These are phyloP conservation scores for Pitta sordida DNA, from an alignment of 2,113 vertebrate species.

Conservation along the genomic window DNA sequence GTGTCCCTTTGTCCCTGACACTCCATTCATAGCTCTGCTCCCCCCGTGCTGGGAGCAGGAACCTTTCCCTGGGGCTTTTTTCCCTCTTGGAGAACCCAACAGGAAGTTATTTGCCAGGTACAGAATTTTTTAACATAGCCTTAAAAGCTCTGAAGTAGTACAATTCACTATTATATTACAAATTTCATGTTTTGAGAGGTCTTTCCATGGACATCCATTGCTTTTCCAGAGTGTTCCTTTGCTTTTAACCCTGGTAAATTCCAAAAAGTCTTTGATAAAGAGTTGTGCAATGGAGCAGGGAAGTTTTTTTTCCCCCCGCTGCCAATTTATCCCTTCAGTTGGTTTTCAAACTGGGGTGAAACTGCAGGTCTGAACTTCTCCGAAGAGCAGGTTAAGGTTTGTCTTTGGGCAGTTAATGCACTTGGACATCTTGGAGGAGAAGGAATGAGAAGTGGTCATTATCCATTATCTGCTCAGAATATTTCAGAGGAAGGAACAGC, in stretches of 20 bases:
- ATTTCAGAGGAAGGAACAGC: constrained; percentile 69
- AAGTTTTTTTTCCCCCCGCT: neutral
- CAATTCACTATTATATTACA: neutral
- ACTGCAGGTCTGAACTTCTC: constrained; percentile 52
- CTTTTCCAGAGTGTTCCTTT: neutral
- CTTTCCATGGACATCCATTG: neutral
- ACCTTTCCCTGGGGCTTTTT: neutral
- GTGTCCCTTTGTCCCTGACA: neutral
- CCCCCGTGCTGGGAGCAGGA: neutral
- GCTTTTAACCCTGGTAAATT: neutral
- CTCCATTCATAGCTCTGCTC: neutral
- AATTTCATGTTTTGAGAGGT: neutral
- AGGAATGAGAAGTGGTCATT: constrained; percentile 76
- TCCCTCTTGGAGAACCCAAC: neutral
- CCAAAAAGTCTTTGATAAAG: neutral
- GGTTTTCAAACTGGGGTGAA: constrained; percentile 45
- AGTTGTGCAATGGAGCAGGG: neutral
- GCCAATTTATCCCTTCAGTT: constrained; percentile 18
- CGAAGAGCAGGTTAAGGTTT: constrained; percentile 64
- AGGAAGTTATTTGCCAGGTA: neutral
- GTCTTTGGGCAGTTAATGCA: constrained; percentile 69
- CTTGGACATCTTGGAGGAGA: constrained; percentile 73
- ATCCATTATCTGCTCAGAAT: constrained; percentile 78
- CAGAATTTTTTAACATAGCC: neutral
- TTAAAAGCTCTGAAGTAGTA: neutral